These are phyloP conservation scores for Criorhina ranunculi DNA, from an alignment of 2,888 invertebrate genomes.

Conservation along the genomic window DNA sequence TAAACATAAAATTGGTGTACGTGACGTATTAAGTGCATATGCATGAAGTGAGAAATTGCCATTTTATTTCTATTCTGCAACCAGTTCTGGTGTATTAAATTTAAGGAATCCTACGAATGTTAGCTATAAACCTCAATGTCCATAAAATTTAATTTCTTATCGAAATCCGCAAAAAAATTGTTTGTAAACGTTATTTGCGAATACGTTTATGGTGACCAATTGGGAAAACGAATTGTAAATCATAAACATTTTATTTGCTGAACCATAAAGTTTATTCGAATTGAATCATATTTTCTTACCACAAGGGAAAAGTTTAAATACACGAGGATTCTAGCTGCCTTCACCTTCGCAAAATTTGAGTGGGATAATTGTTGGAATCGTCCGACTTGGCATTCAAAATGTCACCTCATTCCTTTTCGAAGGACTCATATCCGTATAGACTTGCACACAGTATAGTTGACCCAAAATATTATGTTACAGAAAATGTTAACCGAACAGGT, in stretches of 20 bases:
- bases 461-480: constrained; percentile 48
- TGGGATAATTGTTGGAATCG: constrained; percentile 60
- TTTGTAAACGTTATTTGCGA: constrained; percentile 52
- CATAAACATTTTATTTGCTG: constrained; percentile 67
- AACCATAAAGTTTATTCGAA: constrained; percentile 61
- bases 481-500: constrained; percentile 5
- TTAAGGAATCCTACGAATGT: not conserved
- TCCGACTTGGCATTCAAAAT: constrained; percentile 61
- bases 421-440: constrained; percentile 16
- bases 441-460: constrained; percentile 48
- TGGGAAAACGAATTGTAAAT: constrained; percentile 47
- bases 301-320: constrained; percentile 39
- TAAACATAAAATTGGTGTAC: not conserved
- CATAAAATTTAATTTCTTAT: constrained; percentile 56
- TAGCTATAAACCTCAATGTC: not conserved
- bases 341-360: constrained; percentile 36
- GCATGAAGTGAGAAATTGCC: too few relatives aligned
- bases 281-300: constrained; percentile 60
- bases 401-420: constrained; percentile 42
- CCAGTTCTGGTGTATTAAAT: not conserved
- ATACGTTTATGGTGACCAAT: constrained; percentile 17
- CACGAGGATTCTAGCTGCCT: constrained; percentile 10
- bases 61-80: not conserved
- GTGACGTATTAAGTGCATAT: constrained; percentile 22
- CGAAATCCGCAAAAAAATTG: constrained; percentile 41